Evolutionary conservation across 2,888 invertebrate species (phyloP).

Genomic region (Cataglyphis rosenhaueri): DNA sequence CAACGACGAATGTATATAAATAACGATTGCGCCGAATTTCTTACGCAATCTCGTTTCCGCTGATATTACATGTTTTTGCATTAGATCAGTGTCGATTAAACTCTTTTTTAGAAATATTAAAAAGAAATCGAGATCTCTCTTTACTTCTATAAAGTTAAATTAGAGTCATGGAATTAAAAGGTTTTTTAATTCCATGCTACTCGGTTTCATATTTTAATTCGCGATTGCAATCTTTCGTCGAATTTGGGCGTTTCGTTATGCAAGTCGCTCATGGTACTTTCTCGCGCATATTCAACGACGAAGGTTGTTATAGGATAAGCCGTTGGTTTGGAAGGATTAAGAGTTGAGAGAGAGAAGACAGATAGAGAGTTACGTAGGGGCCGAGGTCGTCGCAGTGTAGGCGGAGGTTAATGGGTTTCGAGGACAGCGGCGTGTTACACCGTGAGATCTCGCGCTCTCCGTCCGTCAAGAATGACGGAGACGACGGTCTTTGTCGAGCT

Average conservation of each 20-base stretch:
- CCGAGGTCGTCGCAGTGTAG: conserved; percentile 46
- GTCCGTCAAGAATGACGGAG: conserved; percentile 68
- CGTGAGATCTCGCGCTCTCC: conserved; percentile 71
- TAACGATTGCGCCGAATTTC: conserved; percentile 8
- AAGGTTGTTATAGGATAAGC: conserved; percentile 49
- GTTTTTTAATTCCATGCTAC: background rate
- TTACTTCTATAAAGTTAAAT: background rate
- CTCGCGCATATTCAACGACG: conserved; percentile 53
- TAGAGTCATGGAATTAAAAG: background rate
- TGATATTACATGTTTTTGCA: background rate
- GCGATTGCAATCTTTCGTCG: conserved; percentile 13
- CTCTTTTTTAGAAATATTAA: background rate
- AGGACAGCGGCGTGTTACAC: conserved; percentile 75
- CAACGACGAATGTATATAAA: conserved; percentile 49
- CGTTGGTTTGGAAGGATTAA: conserved; percentile 57
- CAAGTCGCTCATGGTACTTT: conserved; percentile 43
- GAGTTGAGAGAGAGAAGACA: conserved; percentile 30
- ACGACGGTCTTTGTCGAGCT: conserved; percentile 58
- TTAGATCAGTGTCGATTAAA: background rate
- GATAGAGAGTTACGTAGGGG: conserved; percentile 53
- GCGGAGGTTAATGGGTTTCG: conserved; percentile 79
- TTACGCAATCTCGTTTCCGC: conserved; percentile 48
- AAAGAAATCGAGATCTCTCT: background rate
- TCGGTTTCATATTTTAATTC: background rate
- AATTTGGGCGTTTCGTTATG: conserved; percentile 36